Evolutionary conservation across 2,888 invertebrate genomes (phyloP), one percentile per base, ranked within the genome.

Genomic region (Nomada goodeniana): DNA sequence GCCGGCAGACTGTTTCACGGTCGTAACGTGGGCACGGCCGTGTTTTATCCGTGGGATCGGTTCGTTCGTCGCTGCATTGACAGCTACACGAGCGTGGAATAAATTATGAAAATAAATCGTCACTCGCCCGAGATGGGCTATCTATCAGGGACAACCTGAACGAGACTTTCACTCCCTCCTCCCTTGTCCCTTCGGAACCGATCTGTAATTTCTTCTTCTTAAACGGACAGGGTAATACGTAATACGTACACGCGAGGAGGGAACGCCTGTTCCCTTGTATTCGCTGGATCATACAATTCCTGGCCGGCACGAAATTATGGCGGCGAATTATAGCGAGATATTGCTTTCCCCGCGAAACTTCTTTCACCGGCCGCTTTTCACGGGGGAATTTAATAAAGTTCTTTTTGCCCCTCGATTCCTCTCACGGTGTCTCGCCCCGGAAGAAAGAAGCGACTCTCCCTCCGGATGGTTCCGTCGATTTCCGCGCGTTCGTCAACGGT

Each of bases 91-190:
- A 68, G 44, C 79, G 60, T 15, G 53, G 83, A 82, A 85, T 85
- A 86, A 82, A 85, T 85, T 85, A 86, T 79, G 83, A 80, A 74
- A 85, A 85, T 85, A 82, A 85, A 85, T 85, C 78, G 70, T 82
- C 78, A 44, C 71, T 59, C 71, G 42, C 0, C 13, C 13, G 59
- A 70, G 85, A 81, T 70, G 60, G 53, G 29, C 36, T 64, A 76
- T 82, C 84, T 79, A 72, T 69, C 79, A 63, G 52, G 23, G 18
- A 75, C 74, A 4, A 1, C 47, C 13, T 1, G 42, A 20, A 73
- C 77, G 47, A 26, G 5, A 18, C 53, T 57, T n/a, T 50, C 52
- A 15, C 11, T 20, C 11, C n/a, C 20, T 2, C 29, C 7, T 69
- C 55, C 23, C 15, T 18, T 29, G 7, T 29, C n/a, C 9, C 29